A percentile compares a stretch with the other conserved stretches of the same genome.
Conservation (phyloP, 2,888 invertebrate genomes). For the Empis stercorea region DNA sequence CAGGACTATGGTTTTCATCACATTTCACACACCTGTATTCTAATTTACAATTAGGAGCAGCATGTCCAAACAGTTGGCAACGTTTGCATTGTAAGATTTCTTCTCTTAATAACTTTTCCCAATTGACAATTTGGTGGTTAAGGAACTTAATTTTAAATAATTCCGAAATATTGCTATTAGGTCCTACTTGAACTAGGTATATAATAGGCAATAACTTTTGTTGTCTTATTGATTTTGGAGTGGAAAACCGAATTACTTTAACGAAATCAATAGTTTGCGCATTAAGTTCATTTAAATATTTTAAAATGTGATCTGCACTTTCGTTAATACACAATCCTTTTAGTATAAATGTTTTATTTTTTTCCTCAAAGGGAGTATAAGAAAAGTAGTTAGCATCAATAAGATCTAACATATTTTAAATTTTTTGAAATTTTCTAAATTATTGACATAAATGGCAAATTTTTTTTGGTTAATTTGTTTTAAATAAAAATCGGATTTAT, state of each 20-base stretch:
- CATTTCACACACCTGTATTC: neutral
- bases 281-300: neutral
- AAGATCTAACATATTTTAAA: conserved; percentile 2
- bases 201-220: neutral
- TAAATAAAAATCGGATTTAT: too few species aligned
- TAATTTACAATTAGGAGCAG: neutral
- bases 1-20: neutral
- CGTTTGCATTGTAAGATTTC: neutral
- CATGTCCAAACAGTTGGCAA: neutral
- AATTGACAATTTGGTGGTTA: neutral
- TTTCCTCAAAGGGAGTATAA: conserved; percentile 7
- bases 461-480: too few species aligned
- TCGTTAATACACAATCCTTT: neutral
- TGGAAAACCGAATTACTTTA: neutral
- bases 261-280: neutral
- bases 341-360: neutral
- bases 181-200: neutral
- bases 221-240: neutral
- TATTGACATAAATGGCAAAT: too few species aligned
- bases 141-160: neutral
- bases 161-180: neutral
- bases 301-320: neutral
- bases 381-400: conserved; percentile 4
- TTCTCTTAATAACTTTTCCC: neutral
- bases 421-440: too few species aligned